A percentile compares a stretch with the other conserved stretches of the same genome.
Evolutionary conservation across 2,888 invertebrate species (phyloP).

Genomic region (Zootermopsis nevadensis): DNA sequence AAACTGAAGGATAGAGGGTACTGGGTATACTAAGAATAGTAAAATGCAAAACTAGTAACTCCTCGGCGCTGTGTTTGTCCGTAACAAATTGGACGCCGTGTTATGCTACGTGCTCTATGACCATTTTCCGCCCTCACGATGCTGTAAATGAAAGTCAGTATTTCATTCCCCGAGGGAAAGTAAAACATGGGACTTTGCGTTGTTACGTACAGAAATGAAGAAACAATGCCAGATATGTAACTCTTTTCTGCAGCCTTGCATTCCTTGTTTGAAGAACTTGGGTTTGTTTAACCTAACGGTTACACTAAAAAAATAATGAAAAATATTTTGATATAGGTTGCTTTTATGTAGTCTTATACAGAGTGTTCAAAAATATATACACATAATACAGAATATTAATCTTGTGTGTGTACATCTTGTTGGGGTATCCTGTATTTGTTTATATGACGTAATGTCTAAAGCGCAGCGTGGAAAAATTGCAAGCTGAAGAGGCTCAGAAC

Average conservation of each 20-base stretch:
- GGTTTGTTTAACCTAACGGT: too few relatives aligned
- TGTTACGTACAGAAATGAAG: neutral
- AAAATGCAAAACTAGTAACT: slow-evolving; percentile 6
- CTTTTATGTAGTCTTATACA: too few relatives aligned
- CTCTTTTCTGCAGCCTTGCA: neutral
- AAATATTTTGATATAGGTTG: too few relatives aligned
- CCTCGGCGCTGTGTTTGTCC: neutral
- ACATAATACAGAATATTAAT: too few relatives aligned
- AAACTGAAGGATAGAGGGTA: neutral
- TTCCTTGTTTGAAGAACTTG: too few relatives aligned
- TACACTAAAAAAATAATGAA: too few relatives aligned
- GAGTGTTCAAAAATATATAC: too few relatives aligned
- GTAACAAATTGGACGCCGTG: neutral
- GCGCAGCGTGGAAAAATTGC: too few relatives aligned
- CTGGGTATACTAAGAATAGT: neutral
- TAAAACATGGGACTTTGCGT: neutral
- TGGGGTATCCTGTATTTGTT: too few relatives aligned
- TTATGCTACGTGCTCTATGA: slow-evolving; percentile 2
- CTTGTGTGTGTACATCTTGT: too few relatives aligned
- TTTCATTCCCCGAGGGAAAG: slow-evolving; percentile 35
- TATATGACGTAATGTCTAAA: too few relatives aligned
- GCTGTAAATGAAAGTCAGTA: slow-evolving; percentile 39
- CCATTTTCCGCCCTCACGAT: slow-evolving; percentile 17
- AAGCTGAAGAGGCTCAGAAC: too few relatives aligned
- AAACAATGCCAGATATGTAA: neutral